Conservation (phyloP, 2,888 invertebrate genomes). For the Morpho helenor region DNA sequence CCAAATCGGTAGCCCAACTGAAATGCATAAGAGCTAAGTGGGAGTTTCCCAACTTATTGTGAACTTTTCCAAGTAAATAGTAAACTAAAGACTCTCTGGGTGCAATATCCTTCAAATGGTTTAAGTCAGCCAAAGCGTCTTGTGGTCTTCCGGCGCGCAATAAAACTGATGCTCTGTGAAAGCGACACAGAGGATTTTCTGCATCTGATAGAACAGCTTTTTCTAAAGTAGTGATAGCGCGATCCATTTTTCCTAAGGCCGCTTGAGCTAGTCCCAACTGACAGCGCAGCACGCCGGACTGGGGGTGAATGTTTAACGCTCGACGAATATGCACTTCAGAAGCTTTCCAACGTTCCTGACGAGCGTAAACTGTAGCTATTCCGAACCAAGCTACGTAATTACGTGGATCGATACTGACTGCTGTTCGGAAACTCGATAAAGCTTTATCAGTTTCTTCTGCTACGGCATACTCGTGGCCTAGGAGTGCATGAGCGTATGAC, state of each 20-base stretch:
- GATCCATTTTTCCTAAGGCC: conserved; percentile 92
- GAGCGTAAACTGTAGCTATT: conserved; percentile 97
- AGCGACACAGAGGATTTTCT: conserved; percentile 96
- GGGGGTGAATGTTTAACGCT: conserved; percentile 94
- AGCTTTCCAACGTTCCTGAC: conserved; percentile 95
- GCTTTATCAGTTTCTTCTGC: conserved; percentile 99
- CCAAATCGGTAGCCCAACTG: conserved; percentile 99
- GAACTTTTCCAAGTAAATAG: conserved; percentile 98
- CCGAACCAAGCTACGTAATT: conserved; percentile 99
- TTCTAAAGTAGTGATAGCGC: conserved; percentile 92
- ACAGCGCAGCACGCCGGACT: conserved; percentile 96
- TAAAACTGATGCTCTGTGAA: conserved; percentile 96
- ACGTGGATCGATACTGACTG: conserved; percentile 92
- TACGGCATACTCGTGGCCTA: conserved; percentile 97
- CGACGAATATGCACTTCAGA: conserved; percentile 95
- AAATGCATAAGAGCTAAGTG: conserved; percentile 98
- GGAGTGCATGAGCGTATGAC: conserved; percentile 96
- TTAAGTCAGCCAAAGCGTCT: conserved; percentile 94
- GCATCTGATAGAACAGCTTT: conserved; percentile 92
- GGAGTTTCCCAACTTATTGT: conserved; percentile 97
- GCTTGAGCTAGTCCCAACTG: conserved; percentile 98
- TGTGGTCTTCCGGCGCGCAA: conserved; percentile 92
- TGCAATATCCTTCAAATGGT: conserved; percentile 88
- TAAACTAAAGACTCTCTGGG: conserved; percentile 95
- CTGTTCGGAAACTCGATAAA: conserved; percentile 94